Base-by-base conservation (phyloP, 2,113 vertebrate species). In the Erythrocebus patas region DNA sequence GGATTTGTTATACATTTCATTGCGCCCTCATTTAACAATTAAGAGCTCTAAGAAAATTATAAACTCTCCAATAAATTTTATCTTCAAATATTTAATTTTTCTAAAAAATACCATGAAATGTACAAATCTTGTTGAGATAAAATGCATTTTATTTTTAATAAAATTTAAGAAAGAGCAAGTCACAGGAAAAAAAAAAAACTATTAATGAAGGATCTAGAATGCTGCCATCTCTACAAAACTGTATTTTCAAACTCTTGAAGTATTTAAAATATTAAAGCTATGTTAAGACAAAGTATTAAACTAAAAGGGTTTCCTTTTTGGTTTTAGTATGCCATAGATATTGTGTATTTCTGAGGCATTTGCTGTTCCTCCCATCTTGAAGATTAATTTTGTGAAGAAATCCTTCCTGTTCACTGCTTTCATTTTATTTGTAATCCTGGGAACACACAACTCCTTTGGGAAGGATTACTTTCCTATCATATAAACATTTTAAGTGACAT, bases 101-200 rank as follows among this genome's bases (percentile, higher is more conserved):
- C 32, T 40, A 79, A 13, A 40, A 40, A 90, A 59, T 50, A 84
- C 32, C 83, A 93, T 30, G 10, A 16, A 93, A 94, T 59, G 3
- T 48, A 84, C 25, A 92, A 81, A 52, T 94, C 35, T 96, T 94
- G 82, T 13, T 59, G 7, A 95, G 92, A 61, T 70, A 81, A 93
- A 92, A 18, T 61, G 0, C 6, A 68, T 68, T 52, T 70, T 92
- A 73, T 12, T 52, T 75, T 45, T 14, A 85, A 75, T 95, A 80
- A 96, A 80, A 75, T 50, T 83, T 83, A 75, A 55, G 43, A 89
- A 81, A 23, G 3, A 91, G 4, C 81, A 38, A 25, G 27, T 92
- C 48, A 86, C n/a, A 64, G 9, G 64, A 80, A 92, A 8, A 55
- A 87, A 45, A 48, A 18, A 55, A 87, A 52, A 48, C 1, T 9